Evolutionary conservation across 2,113 vertebrate species (phyloP).

Genomic region (sheep (Ovis aries)): ARS-UI_Ramb_v3.0 NC_082741.1:3407501-3408000

Average conservation of each 20-base stretch:
- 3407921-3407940: no score
- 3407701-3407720: background rate
- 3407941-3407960: no score
- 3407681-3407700: fast-evolving
- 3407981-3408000: no score
- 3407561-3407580: fast-evolving
- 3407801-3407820: background rate
- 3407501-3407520: background rate
- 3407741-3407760: no score
- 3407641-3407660: background rate
- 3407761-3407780: background rate
- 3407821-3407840: no score
- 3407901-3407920: no score
- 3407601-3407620: fast-evolving
- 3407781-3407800: background rate
- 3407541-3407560: background rate
- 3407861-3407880: no score
- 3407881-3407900: no score
- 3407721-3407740: background rate
- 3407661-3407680: no score
- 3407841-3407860: no score
- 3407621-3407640: background rate
- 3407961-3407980: no score
- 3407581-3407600: fast-evolving
- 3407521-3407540: fast-evolving